phyloP scores from a whole-genome alignment of 2,113 vertebrate species.

The Xenotilapia longispinis region DNA sequence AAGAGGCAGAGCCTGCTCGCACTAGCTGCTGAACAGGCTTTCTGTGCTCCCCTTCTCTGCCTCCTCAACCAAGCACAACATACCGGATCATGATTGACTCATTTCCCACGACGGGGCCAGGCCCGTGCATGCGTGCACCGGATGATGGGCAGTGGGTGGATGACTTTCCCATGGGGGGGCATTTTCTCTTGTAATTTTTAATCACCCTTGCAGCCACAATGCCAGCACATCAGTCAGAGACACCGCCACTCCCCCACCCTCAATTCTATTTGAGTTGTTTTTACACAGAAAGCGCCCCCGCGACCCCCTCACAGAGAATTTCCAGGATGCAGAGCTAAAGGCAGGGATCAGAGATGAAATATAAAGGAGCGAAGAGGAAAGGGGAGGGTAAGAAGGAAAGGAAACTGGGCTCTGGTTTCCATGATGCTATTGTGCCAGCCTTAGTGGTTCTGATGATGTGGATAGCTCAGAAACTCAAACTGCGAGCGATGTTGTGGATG shows the following conservation, averaged over 20 bases:
- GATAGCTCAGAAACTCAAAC: slow-evolving; percentile 40
- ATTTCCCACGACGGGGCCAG: slow-evolving; percentile 55
- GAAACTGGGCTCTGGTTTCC: slow-evolving; percentile 44
- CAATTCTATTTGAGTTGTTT: slow-evolving; percentile 28
- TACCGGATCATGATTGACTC: slow-evolving; percentile 37
- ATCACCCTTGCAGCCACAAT: slow-evolving; percentile 46
- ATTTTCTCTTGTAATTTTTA: slow-evolving; percentile 47
- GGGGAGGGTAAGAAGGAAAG: background rate
- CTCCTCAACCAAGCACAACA: slow-evolving; percentile 5
- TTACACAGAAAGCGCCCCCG: slow-evolving; percentile 9
- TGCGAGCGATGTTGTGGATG: slow-evolving; percentile 54
- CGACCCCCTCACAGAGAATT: slow-evolving; percentile 39
- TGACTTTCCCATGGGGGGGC: slow-evolving; percentile 63
- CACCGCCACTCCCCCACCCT: background rate
- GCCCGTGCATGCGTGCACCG: background rate
- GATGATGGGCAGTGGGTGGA: slow-evolving; percentile 50
- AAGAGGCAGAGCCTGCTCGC: slow-evolving; percentile 25
- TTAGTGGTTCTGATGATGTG: slow-evolving; percentile 42
- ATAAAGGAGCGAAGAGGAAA: background rate
- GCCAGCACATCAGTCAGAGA: slow-evolving; percentile 58
- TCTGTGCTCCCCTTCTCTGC: slow-evolving; percentile 20
- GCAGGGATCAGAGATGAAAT: slow-evolving; percentile 33
- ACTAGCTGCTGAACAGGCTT: slow-evolving; percentile 27
- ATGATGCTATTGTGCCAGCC: slow-evolving; percentile 31
- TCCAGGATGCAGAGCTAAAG: slow-evolving; percentile 50